These are phyloP conservation scores for Eueremaeus valkanovi DNA, from an alignment of 2,888 invertebrate species.

Conservation along the genomic window DNA sequence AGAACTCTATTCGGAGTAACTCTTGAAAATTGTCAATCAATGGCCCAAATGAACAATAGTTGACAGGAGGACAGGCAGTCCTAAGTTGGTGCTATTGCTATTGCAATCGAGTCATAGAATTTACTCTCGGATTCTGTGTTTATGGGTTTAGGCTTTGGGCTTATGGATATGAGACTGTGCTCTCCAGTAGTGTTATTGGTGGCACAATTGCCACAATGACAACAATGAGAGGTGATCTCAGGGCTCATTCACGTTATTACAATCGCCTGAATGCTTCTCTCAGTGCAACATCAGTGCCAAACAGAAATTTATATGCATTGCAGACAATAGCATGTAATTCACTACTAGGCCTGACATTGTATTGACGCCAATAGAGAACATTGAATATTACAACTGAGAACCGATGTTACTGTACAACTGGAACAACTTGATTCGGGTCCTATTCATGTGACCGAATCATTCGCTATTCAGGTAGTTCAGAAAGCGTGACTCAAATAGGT, in stretches of 20 bases:
- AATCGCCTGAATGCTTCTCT: constrained; percentile 5
- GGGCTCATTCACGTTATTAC: not conserved
- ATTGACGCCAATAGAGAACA: not conserved
- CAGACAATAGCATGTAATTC: constrained; percentile 24
- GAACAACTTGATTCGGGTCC: constrained; percentile 20
- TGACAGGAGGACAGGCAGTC: not conserved
- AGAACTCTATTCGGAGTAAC: not conserved
- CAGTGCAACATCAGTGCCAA: not conserved
- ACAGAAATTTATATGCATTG: constrained; percentile 5
- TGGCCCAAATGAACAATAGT: not conserved
- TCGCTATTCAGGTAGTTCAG: constrained; percentile 14
- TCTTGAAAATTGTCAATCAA: not conserved
- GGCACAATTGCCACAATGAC: not conserved
- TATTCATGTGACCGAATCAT: constrained; percentile 16
- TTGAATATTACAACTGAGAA: not conserved
- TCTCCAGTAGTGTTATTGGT: not conserved
- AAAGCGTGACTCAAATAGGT: constrained; percentile 25
- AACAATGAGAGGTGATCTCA: constrained; percentile 16
- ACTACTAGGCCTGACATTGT: constrained; percentile 12
- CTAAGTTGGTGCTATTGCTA: not conserved
- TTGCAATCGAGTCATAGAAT: too few relatives aligned
- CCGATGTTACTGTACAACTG: not conserved
- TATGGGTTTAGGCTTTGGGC: too few relatives aligned
- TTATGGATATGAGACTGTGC: not conserved
- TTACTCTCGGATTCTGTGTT: too few relatives aligned